Evolutionary conservation across 2,113 vertebrate species (phyloP).

Genomic region (Phalacrocorax carbo): DNA sequence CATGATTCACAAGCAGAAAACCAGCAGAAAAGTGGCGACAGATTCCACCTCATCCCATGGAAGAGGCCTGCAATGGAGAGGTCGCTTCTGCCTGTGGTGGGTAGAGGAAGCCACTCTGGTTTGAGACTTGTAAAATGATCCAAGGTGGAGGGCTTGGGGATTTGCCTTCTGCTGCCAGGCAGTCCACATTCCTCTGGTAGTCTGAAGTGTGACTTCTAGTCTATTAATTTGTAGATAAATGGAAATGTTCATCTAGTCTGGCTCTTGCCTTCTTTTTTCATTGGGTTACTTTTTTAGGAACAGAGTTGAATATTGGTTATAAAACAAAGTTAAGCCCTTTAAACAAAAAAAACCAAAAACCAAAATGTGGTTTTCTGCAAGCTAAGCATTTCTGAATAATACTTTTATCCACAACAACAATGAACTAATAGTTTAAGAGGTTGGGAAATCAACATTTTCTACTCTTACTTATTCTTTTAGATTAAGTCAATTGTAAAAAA

Average conservation of each 20-base stretch:
- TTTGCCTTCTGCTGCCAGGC: neutral
- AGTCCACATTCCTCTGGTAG: neutral
- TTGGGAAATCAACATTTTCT: neutral
- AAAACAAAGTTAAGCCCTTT: neutral
- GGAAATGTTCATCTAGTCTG: neutral
- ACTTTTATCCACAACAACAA: neutral
- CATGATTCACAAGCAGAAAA: neutral
- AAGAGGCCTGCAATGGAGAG: neutral
- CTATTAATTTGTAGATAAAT: neutral
- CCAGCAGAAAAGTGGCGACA: neutral
- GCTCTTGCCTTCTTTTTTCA: neutral
- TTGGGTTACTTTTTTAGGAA: neutral
- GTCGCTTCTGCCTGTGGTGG: rapidly evolving
- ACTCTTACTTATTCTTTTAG: neutral
- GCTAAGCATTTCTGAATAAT: neutral
- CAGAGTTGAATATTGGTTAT: neutral
- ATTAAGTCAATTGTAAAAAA: neutral
- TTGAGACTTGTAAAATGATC: neutral
- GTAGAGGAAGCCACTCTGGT: neutral
- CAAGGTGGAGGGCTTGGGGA: neutral
- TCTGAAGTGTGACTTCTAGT: neutral
- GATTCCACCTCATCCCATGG: neutral
- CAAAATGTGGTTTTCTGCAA: neutral
- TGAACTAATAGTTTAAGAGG: neutral
- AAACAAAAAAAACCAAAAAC: neutral